A percentile compares a stretch with the other conserved stretches of the same genome.
Evolutionary conservation across 2,113 vertebrate species (phyloP).

Genomic region (Perccottus glenii): DNA sequence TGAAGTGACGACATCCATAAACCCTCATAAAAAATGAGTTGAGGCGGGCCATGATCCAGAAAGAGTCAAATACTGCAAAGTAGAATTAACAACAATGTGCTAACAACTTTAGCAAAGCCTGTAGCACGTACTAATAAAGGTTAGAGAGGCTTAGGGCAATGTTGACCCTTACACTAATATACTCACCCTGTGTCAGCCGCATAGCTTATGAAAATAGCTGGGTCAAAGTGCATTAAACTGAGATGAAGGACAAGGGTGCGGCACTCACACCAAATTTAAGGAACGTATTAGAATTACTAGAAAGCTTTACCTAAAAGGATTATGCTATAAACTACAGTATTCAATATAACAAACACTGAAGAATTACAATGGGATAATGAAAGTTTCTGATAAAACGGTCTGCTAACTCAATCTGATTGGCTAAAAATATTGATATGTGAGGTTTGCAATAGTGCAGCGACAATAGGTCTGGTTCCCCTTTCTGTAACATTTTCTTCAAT

Average conservation of each 20-base stretch:
- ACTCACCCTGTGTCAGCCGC: background rate
- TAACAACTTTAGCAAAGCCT: slow-evolving; percentile 28
- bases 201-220: slow-evolving; percentile 28
- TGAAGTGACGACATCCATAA: background rate
- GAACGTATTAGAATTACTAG: too few relatives aligned
- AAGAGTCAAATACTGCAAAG: background rate
- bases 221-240: slow-evolving; percentile 1
- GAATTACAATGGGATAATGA: too few relatives aligned
- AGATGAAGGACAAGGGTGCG: slow-evolving; percentile 10
- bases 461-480: too few relatives aligned
- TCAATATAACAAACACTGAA: too few relatives aligned
- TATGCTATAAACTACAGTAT: too few relatives aligned
- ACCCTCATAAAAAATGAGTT: background rate
- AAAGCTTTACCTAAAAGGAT: too few relatives aligned
- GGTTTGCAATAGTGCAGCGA: too few relatives aligned
- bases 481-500: too few relatives aligned
- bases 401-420: too few relatives aligned
- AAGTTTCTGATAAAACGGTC: too few relatives aligned
- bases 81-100: slow-evolving; percentile 8
- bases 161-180: slow-evolving; percentile 1
- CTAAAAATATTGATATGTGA: too few relatives aligned
- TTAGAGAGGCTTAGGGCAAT: slow-evolving; percentile 1
- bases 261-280: too few relatives aligned
- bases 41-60: background rate
- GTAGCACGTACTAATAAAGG: background rate